phyloP scores from a whole-genome alignment of 2,888 invertebrate species.

The Eurois occulta region DNA sequence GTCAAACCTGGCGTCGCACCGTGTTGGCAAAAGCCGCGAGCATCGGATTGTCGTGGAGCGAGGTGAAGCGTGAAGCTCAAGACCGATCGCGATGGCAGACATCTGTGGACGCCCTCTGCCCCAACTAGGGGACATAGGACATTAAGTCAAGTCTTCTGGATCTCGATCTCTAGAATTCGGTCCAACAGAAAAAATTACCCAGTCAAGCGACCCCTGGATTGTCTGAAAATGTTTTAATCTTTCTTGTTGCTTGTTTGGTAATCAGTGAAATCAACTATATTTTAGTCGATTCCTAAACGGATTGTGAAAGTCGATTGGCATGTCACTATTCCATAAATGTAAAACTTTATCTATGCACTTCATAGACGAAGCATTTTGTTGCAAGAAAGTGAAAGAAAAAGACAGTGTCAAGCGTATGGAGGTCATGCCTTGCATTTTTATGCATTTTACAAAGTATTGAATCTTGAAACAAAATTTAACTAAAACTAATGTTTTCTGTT shows the following conservation, averaged over 20 bases:
- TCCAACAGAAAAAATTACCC: background rate
- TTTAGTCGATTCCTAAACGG: background rate
- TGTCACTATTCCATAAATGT: background rate
- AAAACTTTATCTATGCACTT: conserved; percentile 39
- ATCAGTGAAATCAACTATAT: background rate
- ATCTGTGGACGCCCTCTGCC: no score
- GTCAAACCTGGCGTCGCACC: no score
- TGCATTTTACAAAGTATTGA: conserved; percentile 77
- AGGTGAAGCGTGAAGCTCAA: no score
- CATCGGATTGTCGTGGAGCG: no score
- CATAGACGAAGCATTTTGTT: conserved; percentile 53
- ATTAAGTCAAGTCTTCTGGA: no score
- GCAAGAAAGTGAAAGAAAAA: conserved; percentile 83
- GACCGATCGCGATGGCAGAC: no score
- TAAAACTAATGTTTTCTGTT: conserved; percentile 70
- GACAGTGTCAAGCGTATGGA: conserved; percentile 85
- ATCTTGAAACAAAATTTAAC: conserved; percentile 65
- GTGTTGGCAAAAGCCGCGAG: no score
- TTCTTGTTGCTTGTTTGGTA: background rate
- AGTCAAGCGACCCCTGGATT: background rate
- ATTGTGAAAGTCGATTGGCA: background rate
- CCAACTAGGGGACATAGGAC: no score
- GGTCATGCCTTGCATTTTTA: conserved; percentile 89
- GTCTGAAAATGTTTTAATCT: background rate
- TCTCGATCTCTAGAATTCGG: background rate